Evolutionary conservation across 1,140 invertebrate species (phyloP).

Genomic region (Tribolium madens): DNA sequence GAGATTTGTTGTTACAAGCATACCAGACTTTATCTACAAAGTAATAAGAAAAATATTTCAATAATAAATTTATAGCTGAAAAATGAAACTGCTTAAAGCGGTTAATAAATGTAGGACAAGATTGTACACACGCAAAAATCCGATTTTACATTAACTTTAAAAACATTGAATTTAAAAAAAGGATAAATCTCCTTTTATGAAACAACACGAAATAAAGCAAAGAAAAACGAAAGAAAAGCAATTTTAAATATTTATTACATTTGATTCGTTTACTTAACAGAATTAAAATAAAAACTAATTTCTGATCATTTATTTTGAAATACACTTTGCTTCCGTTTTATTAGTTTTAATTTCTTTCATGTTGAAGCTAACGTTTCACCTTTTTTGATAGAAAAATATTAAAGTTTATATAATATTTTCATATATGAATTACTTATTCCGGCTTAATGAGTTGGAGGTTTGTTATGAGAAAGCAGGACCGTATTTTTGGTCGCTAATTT

Average conservation of each 20-base stretch:
- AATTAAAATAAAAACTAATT: not conserved
- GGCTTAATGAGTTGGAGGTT: no score
- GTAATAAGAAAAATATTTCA: not conserved
- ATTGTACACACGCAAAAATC: not conserved
- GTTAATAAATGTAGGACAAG: not conserved
- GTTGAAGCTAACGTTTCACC: not conserved
- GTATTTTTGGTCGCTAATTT: slow-evolving; percentile 11
- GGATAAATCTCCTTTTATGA: no score
- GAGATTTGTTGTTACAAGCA: not conserved
- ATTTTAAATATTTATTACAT: not conserved
- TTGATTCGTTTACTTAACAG: not conserved
- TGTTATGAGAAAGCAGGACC: not conserved
- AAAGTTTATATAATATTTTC: not conserved
- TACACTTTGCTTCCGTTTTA: not conserved
- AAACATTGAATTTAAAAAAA: no score
- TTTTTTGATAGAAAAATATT: not conserved
- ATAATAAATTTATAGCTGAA: not conserved
- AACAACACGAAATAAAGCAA: no score
- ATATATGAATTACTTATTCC: not conserved
- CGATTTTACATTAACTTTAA: no score
- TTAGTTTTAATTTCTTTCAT: not conserved
- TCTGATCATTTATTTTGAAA: not conserved
- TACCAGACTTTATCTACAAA: not conserved
- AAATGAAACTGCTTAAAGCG: not conserved
- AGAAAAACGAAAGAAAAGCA: no score